phyloP scores from a whole-genome alignment of 2,888 invertebrate species.

The Dendrolimus pini region DNA sequence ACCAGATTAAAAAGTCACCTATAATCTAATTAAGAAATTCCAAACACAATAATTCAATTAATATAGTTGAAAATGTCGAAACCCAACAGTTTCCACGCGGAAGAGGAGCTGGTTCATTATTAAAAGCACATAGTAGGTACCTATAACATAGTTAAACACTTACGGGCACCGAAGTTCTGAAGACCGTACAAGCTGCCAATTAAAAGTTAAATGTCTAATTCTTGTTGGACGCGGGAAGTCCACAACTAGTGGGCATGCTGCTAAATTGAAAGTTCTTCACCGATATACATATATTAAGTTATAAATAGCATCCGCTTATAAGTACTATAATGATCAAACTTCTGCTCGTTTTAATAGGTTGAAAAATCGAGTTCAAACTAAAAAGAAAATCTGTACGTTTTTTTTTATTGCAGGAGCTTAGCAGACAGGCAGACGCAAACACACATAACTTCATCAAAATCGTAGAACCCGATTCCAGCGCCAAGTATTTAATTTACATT shows the following conservation, averaged over 20 bases:
- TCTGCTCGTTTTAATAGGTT: too few relatives aligned
- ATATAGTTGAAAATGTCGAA: constrained; percentile 7
- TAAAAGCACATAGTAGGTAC: constrained; percentile 31
- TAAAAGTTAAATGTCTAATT: constrained; percentile 76
- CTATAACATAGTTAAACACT: constrained; percentile 68
- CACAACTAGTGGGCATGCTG: constrained; percentile 48
- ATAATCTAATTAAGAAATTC: not conserved
- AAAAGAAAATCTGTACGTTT: too few relatives aligned
- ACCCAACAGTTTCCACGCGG: constrained; percentile 16
- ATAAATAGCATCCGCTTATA: too few relatives aligned
- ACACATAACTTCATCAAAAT: too few relatives aligned
- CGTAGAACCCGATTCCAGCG: too few relatives aligned
- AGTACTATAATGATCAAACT: too few relatives aligned
- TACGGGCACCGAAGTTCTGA: constrained; percentile 61
- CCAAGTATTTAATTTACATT: too few relatives aligned
- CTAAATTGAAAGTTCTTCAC: constrained; percentile 55
- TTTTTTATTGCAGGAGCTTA: too few relatives aligned
- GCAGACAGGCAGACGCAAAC: too few relatives aligned
- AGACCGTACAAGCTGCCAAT: constrained; percentile 72
- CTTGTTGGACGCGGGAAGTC: constrained; percentile 69
- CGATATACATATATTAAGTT: constrained; percentile 12
- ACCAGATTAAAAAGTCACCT: not conserved
- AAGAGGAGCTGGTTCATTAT: constrained; percentile 37
- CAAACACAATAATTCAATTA: not conserved
- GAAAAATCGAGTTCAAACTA: too few relatives aligned